Percentiles rank a stretch among this genome's conserved stretches.
phyloP scores from a whole-genome alignment of 2,888 invertebrate species.

The Tribolium freemani region DNA sequence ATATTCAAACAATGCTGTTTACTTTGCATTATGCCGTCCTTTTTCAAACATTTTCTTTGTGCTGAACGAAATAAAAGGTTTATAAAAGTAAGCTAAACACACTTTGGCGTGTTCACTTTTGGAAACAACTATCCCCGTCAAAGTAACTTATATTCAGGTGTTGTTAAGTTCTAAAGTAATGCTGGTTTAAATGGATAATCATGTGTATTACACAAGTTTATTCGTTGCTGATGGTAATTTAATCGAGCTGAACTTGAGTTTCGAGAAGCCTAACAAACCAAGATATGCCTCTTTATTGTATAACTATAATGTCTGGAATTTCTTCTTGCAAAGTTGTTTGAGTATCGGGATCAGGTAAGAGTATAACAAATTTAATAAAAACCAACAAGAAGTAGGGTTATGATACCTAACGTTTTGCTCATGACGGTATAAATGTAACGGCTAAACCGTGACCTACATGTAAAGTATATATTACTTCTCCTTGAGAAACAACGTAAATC shows the following conservation, averaged over 20 bases:
- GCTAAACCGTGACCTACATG: constrained; percentile 7
- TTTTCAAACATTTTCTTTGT: constrained; percentile 41
- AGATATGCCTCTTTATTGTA: constrained; percentile 5
- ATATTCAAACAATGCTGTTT: constrained; percentile 52
- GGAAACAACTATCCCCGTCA: background rate
- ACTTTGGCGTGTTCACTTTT: constrained; percentile 16
- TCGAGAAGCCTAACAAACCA: no score
- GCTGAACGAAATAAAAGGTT: constrained; percentile 7
- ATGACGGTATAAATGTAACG: constrained; percentile 24
- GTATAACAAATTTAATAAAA: constrained; percentile 30
- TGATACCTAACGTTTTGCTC: constrained; percentile 17
- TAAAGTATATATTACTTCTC: background rate
- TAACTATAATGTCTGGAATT: background rate
- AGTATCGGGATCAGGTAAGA: background rate
- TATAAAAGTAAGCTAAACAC: constrained; percentile 17
- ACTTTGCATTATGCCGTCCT: constrained; percentile 52
- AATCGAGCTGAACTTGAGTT: no score
- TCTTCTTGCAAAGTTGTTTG: constrained; percentile 2
- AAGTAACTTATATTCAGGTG: background rate
- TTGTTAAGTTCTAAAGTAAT: no score
- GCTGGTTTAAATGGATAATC: no score
- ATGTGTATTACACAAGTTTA: no score
- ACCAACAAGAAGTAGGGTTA: constrained; percentile 6
- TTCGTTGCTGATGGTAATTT: no score
- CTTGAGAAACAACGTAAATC: background rate